Percentiles rank a stretch among this genome's conserved stretches.
Conservation (phyloP, 2,113 vertebrate genomes). For the Myrmecobius fasciatus region DNA sequence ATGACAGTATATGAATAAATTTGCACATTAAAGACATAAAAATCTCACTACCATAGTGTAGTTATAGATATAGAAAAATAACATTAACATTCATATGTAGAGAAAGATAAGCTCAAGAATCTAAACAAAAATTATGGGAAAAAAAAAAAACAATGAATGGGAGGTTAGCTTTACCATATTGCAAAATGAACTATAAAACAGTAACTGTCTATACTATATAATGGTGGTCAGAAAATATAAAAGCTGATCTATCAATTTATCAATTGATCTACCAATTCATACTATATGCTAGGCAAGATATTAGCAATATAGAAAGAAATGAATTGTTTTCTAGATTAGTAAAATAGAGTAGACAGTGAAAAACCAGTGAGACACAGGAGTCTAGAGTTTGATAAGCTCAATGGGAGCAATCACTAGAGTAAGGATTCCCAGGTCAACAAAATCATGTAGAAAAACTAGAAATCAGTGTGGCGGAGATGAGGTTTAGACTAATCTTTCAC, state of each 20-base stretch:
- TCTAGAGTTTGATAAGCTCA: neutral
- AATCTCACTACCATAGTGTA: neutral
- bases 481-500: neutral
- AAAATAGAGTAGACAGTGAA: neutral
- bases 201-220: neutral
- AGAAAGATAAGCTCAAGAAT: neutral
- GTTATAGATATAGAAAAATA: neutral
- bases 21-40: neutral
- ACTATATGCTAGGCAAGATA: neutral
- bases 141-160: neutral
- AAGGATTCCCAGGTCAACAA: neutral
- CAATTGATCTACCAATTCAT: neutral
- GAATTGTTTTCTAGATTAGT: neutral
- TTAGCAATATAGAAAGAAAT: neutral
- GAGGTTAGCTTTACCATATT: neutral
- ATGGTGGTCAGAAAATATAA: neutral
- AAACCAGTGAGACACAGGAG: neutral
- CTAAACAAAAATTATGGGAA: neutral
- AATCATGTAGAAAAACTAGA: neutral
- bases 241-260: neutral
- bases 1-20: neutral
- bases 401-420: neutral
- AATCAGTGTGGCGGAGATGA: neutral
- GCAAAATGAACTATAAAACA: neutral
- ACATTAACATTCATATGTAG: neutral